Conservation (phyloP, 2,888 invertebrate genomes). For the Cetonia aurata region DNA sequence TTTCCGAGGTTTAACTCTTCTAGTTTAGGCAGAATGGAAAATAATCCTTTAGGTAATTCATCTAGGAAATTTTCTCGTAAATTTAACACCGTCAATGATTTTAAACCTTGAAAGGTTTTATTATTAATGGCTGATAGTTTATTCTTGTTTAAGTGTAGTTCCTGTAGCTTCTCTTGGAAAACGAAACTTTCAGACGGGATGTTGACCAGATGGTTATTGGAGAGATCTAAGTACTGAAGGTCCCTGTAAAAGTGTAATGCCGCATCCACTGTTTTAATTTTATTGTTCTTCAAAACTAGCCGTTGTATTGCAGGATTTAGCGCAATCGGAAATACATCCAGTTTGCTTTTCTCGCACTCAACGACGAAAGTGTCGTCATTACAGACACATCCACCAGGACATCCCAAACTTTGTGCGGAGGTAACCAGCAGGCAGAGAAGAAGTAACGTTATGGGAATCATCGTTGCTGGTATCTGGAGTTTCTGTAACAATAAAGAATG, state of each 20-base stretch:
- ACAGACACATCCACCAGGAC: constrained; percentile 89
- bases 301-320: constrained; percentile 91
- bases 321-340: constrained; percentile 91
- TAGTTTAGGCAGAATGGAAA: constrained; percentile 79
- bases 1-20: constrained; percentile 89
- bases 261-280: constrained; percentile 89
- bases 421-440: constrained; percentile 53
- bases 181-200: constrained; percentile 84
- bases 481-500: constrained; percentile 36
- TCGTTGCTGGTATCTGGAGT: constrained; percentile 26
- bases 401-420: constrained; percentile 75
- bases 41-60: constrained; percentile 80
- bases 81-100: constrained; percentile 83
- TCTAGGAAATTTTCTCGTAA: constrained; percentile 86
- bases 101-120: constrained; percentile 83
- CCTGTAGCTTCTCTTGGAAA: constrained; percentile 84
- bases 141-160: constrained; percentile 86
- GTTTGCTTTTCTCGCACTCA: constrained; percentile 85
- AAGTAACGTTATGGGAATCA: constrained; percentile 49
- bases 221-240: constrained; percentile 86
- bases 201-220: constrained; percentile 85
- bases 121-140: constrained; percentile 86
- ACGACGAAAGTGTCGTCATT: constrained; percentile 91
- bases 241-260: constrained; percentile 91
- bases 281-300: constrained; percentile 86